A percentile compares a stretch with the other conserved stretches of the same genome.
phyloP scores from a whole-genome alignment of 35 echinoderm and acorn worm genomes.

The Heliocidaris tuberculata region DNA sequence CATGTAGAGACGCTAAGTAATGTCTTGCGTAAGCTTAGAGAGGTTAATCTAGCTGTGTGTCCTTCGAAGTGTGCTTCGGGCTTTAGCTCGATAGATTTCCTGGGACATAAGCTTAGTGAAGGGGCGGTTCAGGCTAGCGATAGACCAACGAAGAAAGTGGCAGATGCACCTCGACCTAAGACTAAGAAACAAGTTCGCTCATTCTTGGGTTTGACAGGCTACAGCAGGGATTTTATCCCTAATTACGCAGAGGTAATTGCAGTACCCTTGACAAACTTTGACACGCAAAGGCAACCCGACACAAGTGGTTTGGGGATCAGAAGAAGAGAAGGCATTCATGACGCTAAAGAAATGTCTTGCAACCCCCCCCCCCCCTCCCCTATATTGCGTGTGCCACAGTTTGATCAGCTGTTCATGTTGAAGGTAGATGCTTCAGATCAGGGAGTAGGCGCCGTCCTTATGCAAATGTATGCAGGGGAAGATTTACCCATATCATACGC shows the following conservation, averaged over 20 bases:
- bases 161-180: too few relatives aligned
- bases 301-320: not conserved
- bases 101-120: slow-evolving; percentile 35
- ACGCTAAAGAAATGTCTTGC: slow-evolving; percentile 34
- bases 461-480: slow-evolving; percentile 41
- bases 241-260: slow-evolving; percentile 44
- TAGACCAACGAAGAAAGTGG: not conserved
- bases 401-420: too few relatives aligned
- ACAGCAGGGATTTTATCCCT: slow-evolving; percentile 49
- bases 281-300: not conserved
- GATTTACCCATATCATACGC: slow-evolving; percentile 38
- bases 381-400: too few relatives aligned
- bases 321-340: slow-evolving; percentile 24
- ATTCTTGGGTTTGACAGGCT: slow-evolving; percentile 41
- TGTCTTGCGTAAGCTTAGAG: too few relatives aligned
- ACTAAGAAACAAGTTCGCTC: slow-evolving; percentile 27
- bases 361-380: not conserved
- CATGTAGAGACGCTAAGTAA: too few relatives aligned
- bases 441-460: slow-evolving; percentile 45
- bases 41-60: slow-evolving; percentile 42
- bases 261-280: slow-evolving; percentile 23
- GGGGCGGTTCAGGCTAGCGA: not conserved
- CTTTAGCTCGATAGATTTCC: slow-evolving; percentile 12
- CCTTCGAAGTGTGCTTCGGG: slow-evolving; percentile 45
- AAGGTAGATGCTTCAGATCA: too few relatives aligned